Conservation (phyloP, 2,888 invertebrate genomes). For the Smittia aterrima region DNA sequence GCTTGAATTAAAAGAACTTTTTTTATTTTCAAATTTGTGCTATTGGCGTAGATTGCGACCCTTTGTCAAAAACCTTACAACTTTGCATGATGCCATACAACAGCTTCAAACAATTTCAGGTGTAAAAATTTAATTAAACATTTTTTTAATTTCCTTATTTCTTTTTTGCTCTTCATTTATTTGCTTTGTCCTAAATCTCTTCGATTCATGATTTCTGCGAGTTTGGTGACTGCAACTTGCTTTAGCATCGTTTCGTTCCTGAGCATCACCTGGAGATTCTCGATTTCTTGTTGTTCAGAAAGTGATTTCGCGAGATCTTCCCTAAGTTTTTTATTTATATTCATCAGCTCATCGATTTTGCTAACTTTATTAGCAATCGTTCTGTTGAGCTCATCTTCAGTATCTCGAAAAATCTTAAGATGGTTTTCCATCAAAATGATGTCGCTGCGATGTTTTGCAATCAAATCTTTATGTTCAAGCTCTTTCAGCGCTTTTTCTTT, state of each 20-base stretch:
- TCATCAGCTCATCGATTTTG: conserved; percentile 80
- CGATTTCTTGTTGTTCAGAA: conserved; percentile 73
- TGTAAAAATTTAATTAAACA: no score
- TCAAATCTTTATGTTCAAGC: conserved; percentile 86
- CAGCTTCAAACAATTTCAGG: no score
- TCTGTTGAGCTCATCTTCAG: conserved; percentile 67
- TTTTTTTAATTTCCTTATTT: no score
- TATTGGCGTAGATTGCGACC: no score
- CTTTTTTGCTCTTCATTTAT: no score
- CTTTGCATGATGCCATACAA: no score
- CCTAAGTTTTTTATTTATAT: conserved; percentile 73
- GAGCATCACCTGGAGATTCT: conserved; percentile 76
- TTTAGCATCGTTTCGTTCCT: conserved; percentile 85
- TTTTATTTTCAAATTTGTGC: no score
- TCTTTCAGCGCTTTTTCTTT: conserved; percentile 97
- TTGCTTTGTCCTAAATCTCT: no score
- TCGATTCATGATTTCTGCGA: conserved; percentile 96
- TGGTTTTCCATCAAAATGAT: conserved; percentile 73
- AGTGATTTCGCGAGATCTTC: conserved; percentile 70
- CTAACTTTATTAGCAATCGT: conserved; percentile 62
- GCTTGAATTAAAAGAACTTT: no score
- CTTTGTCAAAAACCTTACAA: no score
- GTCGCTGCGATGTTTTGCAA: conserved; percentile 81
- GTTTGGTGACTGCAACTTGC: conserved; percentile 93
- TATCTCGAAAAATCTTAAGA: conserved; percentile 70